Conservation (phyloP, 2,797 vertebrate genomes). For the Prionace glauca region DNA sequence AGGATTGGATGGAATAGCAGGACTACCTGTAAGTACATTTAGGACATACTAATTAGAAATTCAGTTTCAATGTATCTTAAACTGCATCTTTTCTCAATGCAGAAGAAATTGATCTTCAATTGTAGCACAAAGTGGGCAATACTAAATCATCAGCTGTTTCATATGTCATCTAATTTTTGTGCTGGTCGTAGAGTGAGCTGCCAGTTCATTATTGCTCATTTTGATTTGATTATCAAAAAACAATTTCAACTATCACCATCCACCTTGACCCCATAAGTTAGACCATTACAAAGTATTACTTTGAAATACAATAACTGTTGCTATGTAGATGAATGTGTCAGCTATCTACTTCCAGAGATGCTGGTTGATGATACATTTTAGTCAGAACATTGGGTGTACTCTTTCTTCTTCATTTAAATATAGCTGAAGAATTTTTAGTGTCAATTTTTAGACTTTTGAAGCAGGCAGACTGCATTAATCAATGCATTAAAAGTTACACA, state of each 20-base stretch:
- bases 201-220: neutral
- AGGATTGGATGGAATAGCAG: conserved; percentile 74
- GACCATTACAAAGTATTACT: neutral
- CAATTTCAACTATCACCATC: neutral
- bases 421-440: neutral
- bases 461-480: neutral
- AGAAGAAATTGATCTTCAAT: neutral
- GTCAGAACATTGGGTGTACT: neutral
- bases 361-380: neutral
- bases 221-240: neutral
- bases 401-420: neutral
- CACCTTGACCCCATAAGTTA: neutral
- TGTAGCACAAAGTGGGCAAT: neutral
- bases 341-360: neutral
- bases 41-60: neutral
- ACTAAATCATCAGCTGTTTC: neutral
- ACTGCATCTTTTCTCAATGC: neutral
- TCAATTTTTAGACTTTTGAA: neutral
- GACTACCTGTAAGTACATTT: conserved; percentile 74
- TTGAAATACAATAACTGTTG: neutral
- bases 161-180: neutral
- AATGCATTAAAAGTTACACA: neutral
- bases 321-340: neutral
- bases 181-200: neutral
- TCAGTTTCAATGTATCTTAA: neutral